Evolutionary conservation across 2,797 vertebrate genomes (phyloP), one percentile per base, ranked within the genome.

Genomic region (Erpetoichthys calabaricus): DNA sequence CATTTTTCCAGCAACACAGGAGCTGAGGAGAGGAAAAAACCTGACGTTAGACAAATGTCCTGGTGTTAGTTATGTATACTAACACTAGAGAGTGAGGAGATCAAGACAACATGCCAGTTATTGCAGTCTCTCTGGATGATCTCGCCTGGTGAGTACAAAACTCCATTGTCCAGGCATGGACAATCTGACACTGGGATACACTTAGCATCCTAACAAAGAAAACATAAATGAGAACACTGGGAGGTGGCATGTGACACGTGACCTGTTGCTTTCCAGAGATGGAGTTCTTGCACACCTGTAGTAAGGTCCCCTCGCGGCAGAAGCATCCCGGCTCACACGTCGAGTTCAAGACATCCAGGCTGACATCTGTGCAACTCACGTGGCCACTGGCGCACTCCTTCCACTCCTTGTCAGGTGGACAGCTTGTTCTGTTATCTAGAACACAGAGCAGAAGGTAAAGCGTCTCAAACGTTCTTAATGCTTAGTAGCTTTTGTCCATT

Each of bases 311-410:
- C 0, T 57, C 55, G 4, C 74, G 76, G 72, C 92, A 95, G 70
- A 81, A 86, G 67, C 91, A 94, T 56, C 89, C 90, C 0, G 85
- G 67, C 0, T 67, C 84, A 65, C 90, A 86, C 64, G 79, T 83
- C 50, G 60, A 59, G 55, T 68, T 66, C 1, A 69, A 4, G 0
- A 1, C 58, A 0, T 70, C 72, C 44, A 63, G 41, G 0, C 71
- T 70, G 51, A 93, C 68, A 64, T 92, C 87, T 0, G 81, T 70
- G 42, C 90, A 95, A 1, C 86, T 77, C 45, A 85, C 75, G 0
- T 77, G 65, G 2, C 78, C 78, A 5, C 51, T 73, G 25, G 84
- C 63, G 56, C 92, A 93, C 5, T 63, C 70, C 42, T 62, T 74
- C 91, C 91, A 91, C 64, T 63, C 56, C 72, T 87, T 85, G 7